Percentiles rank a stretch among this genome's conserved stretches.
Conservation (phyloP, 2,797 vertebrate genomes). For the Myripristis murdjan region DNA sequence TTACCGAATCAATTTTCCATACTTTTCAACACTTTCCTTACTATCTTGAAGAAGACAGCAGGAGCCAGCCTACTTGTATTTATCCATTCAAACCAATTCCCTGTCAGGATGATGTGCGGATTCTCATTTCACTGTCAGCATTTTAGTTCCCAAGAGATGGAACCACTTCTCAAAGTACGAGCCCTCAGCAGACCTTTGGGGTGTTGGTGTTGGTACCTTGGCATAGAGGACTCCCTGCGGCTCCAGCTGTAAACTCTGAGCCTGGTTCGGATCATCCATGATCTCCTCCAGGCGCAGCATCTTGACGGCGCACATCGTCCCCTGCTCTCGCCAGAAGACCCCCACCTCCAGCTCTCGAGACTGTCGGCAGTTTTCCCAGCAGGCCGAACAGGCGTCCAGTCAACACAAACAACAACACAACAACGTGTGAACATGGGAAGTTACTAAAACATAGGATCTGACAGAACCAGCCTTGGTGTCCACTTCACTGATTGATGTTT, state of each 20-base stretch:
- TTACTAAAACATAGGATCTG: background rate
- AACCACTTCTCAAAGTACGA: background rate
- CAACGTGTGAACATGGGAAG: background rate
- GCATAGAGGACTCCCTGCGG: slow-evolving; percentile 90
- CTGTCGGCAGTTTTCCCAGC: slow-evolving; percentile 65
- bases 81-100: too few species aligned
- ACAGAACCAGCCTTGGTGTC: too few species aligned
- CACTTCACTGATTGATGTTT: too few species aligned
- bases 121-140: too few species aligned
- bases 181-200: background rate
- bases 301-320: slow-evolving; percentile 89
- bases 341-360: slow-evolving; percentile 93
- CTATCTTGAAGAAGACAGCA: too few species aligned
- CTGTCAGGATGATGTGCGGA: too few species aligned
- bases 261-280: slow-evolving; percentile 87
- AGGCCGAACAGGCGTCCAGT: background rate
- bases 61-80: too few species aligned
- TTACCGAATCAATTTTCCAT: too few species aligned
- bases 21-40: too few species aligned
- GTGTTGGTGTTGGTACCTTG: slow-evolving; percentile 80
- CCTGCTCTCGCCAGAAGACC: slow-evolving; percentile 88
- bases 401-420: background rate
- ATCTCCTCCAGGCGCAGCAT: slow-evolving; percentile 92
- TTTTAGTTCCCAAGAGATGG: too few species aligned
- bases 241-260: slow-evolving; percentile 87